Evolutionary conservation across 1,140 invertebrate species (phyloP).

Genomic region (Chelonus insularis): DNA sequence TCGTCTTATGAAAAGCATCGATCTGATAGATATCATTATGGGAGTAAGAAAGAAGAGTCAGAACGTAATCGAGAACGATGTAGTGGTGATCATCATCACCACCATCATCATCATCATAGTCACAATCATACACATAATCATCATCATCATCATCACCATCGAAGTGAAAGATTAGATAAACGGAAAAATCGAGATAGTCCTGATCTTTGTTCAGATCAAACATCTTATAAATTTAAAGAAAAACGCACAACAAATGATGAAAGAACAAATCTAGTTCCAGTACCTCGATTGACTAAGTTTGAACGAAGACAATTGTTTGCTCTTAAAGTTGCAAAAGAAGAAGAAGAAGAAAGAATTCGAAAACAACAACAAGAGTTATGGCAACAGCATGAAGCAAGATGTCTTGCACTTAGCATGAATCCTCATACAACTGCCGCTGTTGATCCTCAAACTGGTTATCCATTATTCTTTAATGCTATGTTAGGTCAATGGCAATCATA

Average conservation of each 20-base stretch:
- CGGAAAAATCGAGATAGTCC: conserved; percentile 56
- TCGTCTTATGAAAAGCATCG: conserved; percentile 53
- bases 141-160: conserved; percentile 27
- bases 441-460: conserved; percentile 64
- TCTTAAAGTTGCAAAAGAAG: conserved; percentile 72
- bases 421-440: conserved; percentile 62
- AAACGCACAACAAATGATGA: conserved; percentile 48
- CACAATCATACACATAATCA: not conserved
- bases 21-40: conserved; percentile 45
- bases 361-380: conserved; percentile 67
- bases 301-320: conserved; percentile 78
- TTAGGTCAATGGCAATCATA: conserved; percentile 67
- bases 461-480: conserved; percentile 64
- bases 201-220: conserved; percentile 37
- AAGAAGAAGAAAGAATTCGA: conserved; percentile 67
- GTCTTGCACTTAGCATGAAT: conserved; percentile 65
- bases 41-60: not conserved
- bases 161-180: conserved; percentile 49
- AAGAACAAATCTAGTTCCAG: conserved; percentile 47
- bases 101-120: not conserved
- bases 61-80: too few relatives aligned
- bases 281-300: conserved; percentile 67
- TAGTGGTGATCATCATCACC: not conserved
- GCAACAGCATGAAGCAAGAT: conserved; percentile 67
- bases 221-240: conserved; percentile 46